Conservation (phyloP, 23 tunicate genomes). For the Phallusia fumigata region DNA sequence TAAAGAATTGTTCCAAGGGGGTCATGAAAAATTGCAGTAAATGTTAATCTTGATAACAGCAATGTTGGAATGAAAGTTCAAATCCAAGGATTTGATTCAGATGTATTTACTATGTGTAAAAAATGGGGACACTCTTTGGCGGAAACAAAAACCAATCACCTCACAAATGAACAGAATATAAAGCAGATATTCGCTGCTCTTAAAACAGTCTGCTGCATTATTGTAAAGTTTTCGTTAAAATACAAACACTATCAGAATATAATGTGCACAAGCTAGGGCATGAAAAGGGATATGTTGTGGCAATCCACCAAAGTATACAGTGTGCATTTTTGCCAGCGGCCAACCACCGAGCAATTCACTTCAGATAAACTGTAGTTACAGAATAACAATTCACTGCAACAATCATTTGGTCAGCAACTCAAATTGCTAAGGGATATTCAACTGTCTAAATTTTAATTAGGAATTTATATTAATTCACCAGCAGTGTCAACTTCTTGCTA, state of each 20-base stretch:
- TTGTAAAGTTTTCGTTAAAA: not conserved
- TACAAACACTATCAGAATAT: not conserved
- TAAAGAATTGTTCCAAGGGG: not conserved
- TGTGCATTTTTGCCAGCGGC: not conserved
- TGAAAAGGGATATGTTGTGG: not conserved
- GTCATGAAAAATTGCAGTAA: slow-evolving; percentile 10
- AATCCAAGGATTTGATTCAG: not conserved
- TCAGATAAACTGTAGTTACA: not conserved
- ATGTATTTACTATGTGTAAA: not conserved
- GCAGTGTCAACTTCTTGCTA: slow-evolving; percentile 1
- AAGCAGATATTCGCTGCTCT: not conserved
- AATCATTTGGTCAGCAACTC: not conserved
- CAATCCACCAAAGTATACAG: not conserved
- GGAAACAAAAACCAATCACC: not conserved
- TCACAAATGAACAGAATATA: slow-evolving; percentile 2
- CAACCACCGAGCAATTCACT: not conserved
- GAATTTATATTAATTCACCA: not conserved
- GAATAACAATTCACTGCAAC: slow-evolving; percentile 1
- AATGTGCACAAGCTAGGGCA: not conserved
- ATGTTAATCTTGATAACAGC: not conserved
- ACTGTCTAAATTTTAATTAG: not conserved
- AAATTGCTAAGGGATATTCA: not conserved
- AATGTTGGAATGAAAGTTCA: slow-evolving; percentile 4
- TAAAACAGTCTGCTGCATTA: not conserved
- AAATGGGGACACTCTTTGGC: slow-evolving; percentile 5